These are phyloP conservation scores for Branchellion lobata DNA, from an alignment of 2,888 invertebrate species.

Conservation along the genomic window DNA sequence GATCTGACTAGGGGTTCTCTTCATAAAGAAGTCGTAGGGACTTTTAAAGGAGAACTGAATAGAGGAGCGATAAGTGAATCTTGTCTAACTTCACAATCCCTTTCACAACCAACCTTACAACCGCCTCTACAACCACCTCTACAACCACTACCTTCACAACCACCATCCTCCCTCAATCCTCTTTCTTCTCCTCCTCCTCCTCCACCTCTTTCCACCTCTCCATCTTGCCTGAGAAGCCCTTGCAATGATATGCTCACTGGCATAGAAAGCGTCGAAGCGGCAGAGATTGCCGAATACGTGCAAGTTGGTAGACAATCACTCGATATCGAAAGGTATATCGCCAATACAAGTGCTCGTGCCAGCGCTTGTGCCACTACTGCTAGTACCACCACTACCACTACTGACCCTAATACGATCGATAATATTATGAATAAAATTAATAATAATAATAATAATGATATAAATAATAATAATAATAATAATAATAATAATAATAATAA, in stretches of 20 bases:
- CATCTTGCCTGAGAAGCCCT: neutral
- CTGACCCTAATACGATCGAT: no score
- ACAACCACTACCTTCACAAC: neutral
- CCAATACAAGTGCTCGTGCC: no score
- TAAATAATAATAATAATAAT: neutral
- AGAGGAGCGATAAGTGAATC: no score
- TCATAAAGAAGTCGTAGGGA: no score
- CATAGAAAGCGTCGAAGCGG: neutral
- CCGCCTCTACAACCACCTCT: neutral
- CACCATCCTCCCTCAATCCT: neutral
- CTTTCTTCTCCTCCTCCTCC: no score
- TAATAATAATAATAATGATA: neutral
- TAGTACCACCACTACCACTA: no score
- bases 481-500: neutral
- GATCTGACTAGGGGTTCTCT: no score
- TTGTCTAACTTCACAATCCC: no score
- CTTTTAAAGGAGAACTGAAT: no score
- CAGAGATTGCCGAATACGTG: slow-evolving; percentile 28
- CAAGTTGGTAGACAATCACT: neutral
- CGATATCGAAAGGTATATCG: slow-evolving; percentile 5
- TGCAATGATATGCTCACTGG: neutral
- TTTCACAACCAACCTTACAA: neutral
- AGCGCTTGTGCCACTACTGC: no score
- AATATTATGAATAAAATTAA: neutral
- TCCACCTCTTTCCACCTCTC: no score